Conservation (phyloP, 2,888 invertebrate species). For the Diarsia rubi region DNA sequence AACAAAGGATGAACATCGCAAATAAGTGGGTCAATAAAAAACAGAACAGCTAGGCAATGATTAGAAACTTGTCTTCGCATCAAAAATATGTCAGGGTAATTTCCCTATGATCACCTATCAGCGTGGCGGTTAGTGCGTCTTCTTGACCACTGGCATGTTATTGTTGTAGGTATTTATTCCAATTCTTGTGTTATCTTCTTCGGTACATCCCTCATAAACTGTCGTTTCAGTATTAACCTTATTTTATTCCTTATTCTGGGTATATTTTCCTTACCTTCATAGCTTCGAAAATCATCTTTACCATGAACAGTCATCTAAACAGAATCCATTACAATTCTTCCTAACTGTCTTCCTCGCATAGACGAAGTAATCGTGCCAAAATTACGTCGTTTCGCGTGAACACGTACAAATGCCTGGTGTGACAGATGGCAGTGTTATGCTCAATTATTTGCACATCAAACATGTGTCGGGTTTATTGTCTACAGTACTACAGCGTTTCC, state of each 20-base stretch:
- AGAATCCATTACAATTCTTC: background rate
- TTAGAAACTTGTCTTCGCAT: background rate
- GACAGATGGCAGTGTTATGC: constrained; percentile 46
- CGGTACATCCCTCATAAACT: background rate
- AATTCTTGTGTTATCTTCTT: background rate
- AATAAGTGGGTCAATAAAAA: background rate
- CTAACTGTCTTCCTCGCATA: background rate
- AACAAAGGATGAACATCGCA: background rate
- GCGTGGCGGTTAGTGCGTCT: background rate
- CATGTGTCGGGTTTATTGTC: constrained; percentile 25
- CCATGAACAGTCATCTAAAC: background rate
- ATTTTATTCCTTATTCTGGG: too few species aligned
- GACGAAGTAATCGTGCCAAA: constrained; percentile 17
- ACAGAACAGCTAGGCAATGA: background rate
- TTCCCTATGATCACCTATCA: background rate
- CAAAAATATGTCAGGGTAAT: background rate
- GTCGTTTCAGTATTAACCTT: background rate
- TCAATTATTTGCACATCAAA: constrained; percentile 55
- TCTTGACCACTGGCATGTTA: background rate
- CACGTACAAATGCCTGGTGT: constrained; percentile 20
- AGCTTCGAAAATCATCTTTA: background rate
- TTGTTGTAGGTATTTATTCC: background rate
- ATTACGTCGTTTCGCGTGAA: constrained; percentile 20
- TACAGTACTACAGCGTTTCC: constrained; percentile 19
- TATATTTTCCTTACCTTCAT: background rate